Base-by-base conservation (phyloP, 2,797 vertebrate genomes). In the Anguilla marmorata region DNA sequence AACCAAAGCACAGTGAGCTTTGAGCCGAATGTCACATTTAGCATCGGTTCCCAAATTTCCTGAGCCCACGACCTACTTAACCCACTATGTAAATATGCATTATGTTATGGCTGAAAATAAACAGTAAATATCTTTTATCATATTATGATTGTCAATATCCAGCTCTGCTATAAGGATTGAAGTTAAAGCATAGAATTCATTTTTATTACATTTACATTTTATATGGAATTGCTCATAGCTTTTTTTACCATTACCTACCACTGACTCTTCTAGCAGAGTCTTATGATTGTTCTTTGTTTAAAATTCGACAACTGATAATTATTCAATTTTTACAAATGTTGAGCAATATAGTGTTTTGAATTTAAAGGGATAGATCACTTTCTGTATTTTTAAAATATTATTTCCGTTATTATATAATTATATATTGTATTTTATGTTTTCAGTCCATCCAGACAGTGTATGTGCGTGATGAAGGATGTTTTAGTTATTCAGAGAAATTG, bases 161-260 rank as follows among this genome's bases (percentile, higher is more conserved):
- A 72, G 27, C 69, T 72, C n/a, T 33, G 2, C 37, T 80, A 24
- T 45, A 37, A 80, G 4, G 37, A 80, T 48, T 80, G 41, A 24
- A 80, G 41, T 30, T 72, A 33, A 30, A 27, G 27, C 66, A 72
- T 72, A 30, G 11, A 8, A 2, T 72, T 27, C 66, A 27, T 72
- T 72, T 72, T 27, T 54, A 69, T 69, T 27, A n/a, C 66, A 72
- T 72, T 12, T 72, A 72, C 69, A 72, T 72, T 72, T 69, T 69
- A 27, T 9, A n/a, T n/a, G 21, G 16, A 63, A 21, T 27, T 69
- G 24, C 27, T 27, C n/a, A 69, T n/a, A 69, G 63, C 63, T n/a
- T 9, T 69, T 69, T 27, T 69, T 9, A 30, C 69, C 9, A 72
- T 33, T 41, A 79, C 74, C 12, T 27, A 37, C 37, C 33, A 37